Evolutionary conservation across 37 sponge, comb jelly and placozoan species (phyloP).

Genomic region (Chondrosia reniformis): DNA sequence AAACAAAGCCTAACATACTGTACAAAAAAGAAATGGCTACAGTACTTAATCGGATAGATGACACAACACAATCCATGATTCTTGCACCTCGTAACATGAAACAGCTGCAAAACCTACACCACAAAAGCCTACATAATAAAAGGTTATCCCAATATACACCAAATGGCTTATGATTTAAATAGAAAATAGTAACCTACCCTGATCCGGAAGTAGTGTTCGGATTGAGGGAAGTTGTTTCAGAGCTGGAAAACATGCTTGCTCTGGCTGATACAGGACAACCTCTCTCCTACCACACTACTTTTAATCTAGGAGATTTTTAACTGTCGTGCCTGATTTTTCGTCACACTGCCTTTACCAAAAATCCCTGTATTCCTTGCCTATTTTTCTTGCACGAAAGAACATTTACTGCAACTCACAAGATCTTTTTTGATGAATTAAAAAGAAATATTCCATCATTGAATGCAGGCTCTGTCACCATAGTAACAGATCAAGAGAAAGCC

Average conservation of each 20-base stretch:
- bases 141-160: slow-evolving; percentile 49
- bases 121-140: not conserved
- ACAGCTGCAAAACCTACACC: slow-evolving; percentile 35
- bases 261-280: not conserved
- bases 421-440: not conserved
- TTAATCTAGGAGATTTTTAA: slow-evolving; percentile 49
- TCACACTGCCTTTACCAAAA: slow-evolving; percentile 15
- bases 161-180: slow-evolving; percentile 37
- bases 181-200: slow-evolving; percentile 35
- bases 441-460: not conserved
- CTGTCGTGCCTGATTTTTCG: slow-evolving; percentile 26
- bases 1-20: not conserved
- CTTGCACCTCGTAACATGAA: slow-evolving; percentile 35
- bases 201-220: slow-evolving; percentile 27
- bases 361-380: not conserved
- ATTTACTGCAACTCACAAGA: not conserved
- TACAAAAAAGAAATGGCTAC: slow-evolving; percentile 14
- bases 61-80: not conserved
- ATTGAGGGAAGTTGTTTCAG: not conserved
- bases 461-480: not conserved
- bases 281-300: slow-evolving; percentile 44
- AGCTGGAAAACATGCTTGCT: slow-evolving; percentile 25
- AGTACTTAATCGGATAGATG: not conserved
- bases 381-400: not conserved
- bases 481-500: slow-evolving; percentile 23